Evolutionary conservation across 2,113 vertebrate genomes (phyloP), one percentile per base, ranked within the genome.

Genomic region (Erythrolamprus reginae): DNA sequence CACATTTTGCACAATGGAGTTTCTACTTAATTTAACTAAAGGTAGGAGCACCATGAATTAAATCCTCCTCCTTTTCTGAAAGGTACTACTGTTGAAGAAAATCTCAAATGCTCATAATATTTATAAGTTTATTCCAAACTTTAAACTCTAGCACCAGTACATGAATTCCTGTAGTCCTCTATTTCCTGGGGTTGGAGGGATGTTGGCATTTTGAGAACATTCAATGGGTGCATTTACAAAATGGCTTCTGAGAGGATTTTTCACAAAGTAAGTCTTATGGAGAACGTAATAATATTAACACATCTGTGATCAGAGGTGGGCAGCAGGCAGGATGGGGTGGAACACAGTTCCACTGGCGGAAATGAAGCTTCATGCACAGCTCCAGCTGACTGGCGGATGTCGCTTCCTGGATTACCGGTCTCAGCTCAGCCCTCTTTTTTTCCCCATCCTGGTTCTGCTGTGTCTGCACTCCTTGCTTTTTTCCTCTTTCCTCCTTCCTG

Each of bases 1-100:
- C 28, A 65, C 10, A 0, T 13, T 65, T 33, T 33, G 61, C 28
- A n/a, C 61, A 65, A 65, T 65, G 61, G 12, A 13, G 1, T n/a
- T n/a, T n/a, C 0, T 0, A 2, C 5, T 65, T 65, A n/a, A n/a
- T n/a, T n/a, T 15, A n/a, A n/a, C 12, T 1, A 2, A 65, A 65
- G 61, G 61, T 65, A 65, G 5, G 13, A n/a, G 13, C 28, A 65
- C 3, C 58, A 65, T 65, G n/a, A 3, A n/a, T n/a, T 13, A 65
- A 13, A 5, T n/a, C 10, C n/a, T 13, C 28, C n/a, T 28, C 58
- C 28, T n/a, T 65, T 65, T 3, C 58, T n/a, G 12, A 26, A 28
- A 10, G 58, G 9, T 28, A 12, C 26, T 12, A 3, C 58, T 61
- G 26, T 2, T 65, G 23, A 65, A n/a, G 58, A 65, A n/a, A 28